Evolutionary conservation across 2,797 vertebrate genomes (phyloP).

Genomic region (Nannoperca australis): DNA sequence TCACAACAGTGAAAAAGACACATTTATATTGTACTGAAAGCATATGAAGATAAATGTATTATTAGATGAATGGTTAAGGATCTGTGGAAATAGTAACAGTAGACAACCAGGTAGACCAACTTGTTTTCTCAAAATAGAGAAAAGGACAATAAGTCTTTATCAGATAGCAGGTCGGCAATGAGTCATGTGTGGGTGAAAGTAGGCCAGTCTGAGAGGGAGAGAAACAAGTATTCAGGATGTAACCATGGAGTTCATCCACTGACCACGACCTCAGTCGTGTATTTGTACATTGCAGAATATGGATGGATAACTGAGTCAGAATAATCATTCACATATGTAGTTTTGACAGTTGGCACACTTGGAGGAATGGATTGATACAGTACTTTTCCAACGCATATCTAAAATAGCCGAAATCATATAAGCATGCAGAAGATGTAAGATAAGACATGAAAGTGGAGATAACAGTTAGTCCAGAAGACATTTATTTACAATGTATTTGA

Average conservation of each 20-base stretch:
- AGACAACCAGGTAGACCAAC: conserved; percentile 46
- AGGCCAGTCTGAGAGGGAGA: conserved; percentile 67
- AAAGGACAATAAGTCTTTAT: conserved; percentile 73
- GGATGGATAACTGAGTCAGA: not conserved
- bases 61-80: not conserved
- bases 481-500: conserved; percentile 16
- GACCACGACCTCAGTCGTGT: conserved; percentile 33
- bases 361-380: not conserved
- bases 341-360: conserved; percentile 2
- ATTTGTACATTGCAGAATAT: conserved; percentile 10
- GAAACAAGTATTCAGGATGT: conserved; percentile 64
- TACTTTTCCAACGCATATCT: not conserved
- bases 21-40: not conserved
- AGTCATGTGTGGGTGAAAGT: conserved; percentile 78
- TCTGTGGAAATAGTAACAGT: conserved; percentile 41
- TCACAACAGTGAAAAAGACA: conserved; percentile 46
- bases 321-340: not conserved
- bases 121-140: conserved; percentile 52
- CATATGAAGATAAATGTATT: not conserved
- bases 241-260: conserved; percentile 32
- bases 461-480: conserved; percentile 11
- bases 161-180: conserved; percentile 68
- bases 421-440: not conserved
- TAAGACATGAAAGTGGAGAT: conserved; percentile 15
- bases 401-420: conserved; percentile 15